Evolutionary conservation across 2,888 invertebrate species (phyloP), one percentile per base, ranked within the genome.

Genomic region (Aphodius granarius): DNA sequence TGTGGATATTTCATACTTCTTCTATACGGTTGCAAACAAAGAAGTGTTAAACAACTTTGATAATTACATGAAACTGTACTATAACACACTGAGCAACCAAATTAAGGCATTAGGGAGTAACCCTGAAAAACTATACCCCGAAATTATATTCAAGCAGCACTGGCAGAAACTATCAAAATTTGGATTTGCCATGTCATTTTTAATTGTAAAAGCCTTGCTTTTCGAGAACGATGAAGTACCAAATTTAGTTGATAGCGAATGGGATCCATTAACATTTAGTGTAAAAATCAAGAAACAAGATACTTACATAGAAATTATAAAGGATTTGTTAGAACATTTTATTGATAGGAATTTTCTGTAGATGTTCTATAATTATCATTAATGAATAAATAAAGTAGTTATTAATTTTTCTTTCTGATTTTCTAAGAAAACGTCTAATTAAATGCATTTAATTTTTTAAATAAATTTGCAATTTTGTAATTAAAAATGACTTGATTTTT

Each of bases 1-100:
- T 6, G 75, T 82, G 20, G 86, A 86, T 74, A 74, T 86, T 71
- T 74, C 81, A 2, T 85, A 85, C 74, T 79, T 84, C 75, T 75
- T 86, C 15, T 85, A 83, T 75, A 83, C 83, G 3, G 83, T 83
- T 62, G 82, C 81, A 13, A 77, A 81, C 0, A 81, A 82, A 43
- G 81, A 83, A 23, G 77, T 82, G 15, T 81, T 85, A 9, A 77
- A 82, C 63, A 76, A 84, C 64, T 81, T 83, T 3, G 81, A 86
- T 18, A 72, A 82, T 16, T 80, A 83, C 17, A 76, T 86, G 6
- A 75, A 82, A 63, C 75, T 82, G 15, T 86, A 87, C 78, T 80
- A 86, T 76, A 75, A 83, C 17, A 81, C 82, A 9, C 78, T 86
- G 20, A 79, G 80, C 0, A 76, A 78, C 3, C 75, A 76, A 73